Evolutionary conservation across 30 jellyfish, hydroid and myxozoan species (phyloP).

Genomic region (Cassiopea andromeda): DNA sequence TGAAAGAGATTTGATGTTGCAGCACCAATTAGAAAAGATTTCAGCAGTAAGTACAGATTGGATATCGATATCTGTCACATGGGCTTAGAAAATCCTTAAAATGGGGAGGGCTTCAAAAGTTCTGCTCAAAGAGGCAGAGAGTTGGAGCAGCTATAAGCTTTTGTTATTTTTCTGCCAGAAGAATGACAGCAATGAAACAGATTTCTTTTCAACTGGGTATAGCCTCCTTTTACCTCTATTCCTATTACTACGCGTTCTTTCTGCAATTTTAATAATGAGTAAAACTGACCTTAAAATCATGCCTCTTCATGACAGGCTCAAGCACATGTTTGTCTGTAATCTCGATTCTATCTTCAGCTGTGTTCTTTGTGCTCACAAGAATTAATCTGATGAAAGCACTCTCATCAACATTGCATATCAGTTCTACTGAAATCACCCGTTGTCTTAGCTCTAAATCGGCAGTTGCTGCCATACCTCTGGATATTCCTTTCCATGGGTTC

Average conservation of each 20-base stretch:
- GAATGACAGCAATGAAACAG: background rate
- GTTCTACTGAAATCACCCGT: slow-evolving; percentile 20
- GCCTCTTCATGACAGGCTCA: slow-evolving; percentile 4
- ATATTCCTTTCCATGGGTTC: slow-evolving; percentile 46
- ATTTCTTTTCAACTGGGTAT: background rate
- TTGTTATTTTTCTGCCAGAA: background rate
- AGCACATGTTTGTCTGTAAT: background rate
- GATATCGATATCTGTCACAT: too few relatives aligned
- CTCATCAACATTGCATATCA: background rate
- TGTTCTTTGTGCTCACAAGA: background rate
- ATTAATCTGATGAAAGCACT: background rate
- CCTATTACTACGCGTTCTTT: too few relatives aligned
- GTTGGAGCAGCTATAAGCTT: background rate
- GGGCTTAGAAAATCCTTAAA: background rate
- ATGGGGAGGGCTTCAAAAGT: background rate
- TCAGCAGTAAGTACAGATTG: too few relatives aligned
- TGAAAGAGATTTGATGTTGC: too few relatives aligned
- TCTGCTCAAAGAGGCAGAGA: background rate
- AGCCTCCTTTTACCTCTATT: too few relatives aligned
- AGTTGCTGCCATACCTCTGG: slow-evolving; percentile 43
- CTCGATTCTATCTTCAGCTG: slow-evolving; percentile 13
- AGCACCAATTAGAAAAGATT: too few relatives aligned
- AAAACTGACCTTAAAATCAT: slow-evolving; percentile 4
- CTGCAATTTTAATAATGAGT: too few relatives aligned
- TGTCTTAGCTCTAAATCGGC: slow-evolving; percentile 15